Evolutionary conservation across 2,888 invertebrate genomes (phyloP).

Genomic region (Callimorpha dominula): DNA sequence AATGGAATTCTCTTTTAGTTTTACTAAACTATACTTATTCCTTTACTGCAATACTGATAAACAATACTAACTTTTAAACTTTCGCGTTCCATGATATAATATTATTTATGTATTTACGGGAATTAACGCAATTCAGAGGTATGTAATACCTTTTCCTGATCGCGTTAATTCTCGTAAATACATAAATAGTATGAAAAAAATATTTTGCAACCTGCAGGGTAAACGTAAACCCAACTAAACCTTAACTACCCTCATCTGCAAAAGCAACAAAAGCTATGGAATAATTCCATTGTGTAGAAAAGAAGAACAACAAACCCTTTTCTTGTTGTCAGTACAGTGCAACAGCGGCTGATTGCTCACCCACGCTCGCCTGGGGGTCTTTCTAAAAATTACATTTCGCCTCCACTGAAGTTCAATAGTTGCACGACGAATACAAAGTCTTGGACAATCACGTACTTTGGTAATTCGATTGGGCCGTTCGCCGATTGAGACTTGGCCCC

Average conservation of each 20-base stretch:
- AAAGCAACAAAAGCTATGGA: constrained; percentile 5
- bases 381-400: constrained; percentile 78
- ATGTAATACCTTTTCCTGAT: too few species aligned
- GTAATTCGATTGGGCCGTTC: constrained; percentile 80
- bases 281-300: constrained; percentile 16
- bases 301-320: constrained; percentile 26
- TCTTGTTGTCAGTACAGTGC: constrained; percentile 40
- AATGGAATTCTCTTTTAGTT: too few species aligned
- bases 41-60: too few species aligned
- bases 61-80: too few species aligned
- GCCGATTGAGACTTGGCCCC: constrained; percentile 80
- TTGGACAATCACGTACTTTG: constrained; percentile 77
- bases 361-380: constrained; percentile 62
- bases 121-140: too few species aligned
- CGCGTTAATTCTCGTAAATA: too few species aligned
- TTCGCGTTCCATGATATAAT: too few species aligned
- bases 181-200: neutral
- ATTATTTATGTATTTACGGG: too few species aligned
- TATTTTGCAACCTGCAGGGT: neutral
- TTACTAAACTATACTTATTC: neutral
- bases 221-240: neutral
- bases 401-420: constrained; percentile 58
- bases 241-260: neutral
- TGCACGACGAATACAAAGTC: constrained; percentile 66
- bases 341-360: constrained; percentile 63